Conservation (phyloP, 1,140 invertebrate species). For the Drosophila seguyi region DNA sequence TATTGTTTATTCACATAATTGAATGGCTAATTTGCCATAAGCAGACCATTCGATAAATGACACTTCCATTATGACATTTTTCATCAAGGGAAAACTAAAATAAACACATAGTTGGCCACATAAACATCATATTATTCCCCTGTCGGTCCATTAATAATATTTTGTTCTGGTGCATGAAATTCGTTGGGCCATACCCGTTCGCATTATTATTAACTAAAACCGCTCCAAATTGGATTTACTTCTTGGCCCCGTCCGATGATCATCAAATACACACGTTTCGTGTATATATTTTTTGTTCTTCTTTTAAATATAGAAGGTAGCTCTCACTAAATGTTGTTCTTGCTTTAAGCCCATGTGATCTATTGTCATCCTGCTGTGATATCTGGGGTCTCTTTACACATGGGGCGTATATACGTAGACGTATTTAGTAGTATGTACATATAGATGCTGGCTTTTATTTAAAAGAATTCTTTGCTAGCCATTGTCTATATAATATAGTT, state of each 20-base stretch:
- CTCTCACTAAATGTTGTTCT: constrained; percentile 38
- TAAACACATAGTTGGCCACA: constrained; percentile 13
- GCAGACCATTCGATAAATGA: constrained; percentile 24
- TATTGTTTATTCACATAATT: constrained; percentile 26
- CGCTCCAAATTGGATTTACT: constrained; percentile 63
- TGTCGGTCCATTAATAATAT: constrained; percentile 73
- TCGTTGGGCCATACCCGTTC: constrained; percentile 27
- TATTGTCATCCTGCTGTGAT: constrained; percentile 46
- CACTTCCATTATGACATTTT: constrained; percentile 17
- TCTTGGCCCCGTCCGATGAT: constrained; percentile 30
- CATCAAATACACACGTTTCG: constrained; percentile 11
- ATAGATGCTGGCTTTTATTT: constrained; percentile 23
- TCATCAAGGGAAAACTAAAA: neutral
- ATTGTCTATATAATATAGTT: constrained; percentile 50
- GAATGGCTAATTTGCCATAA: constrained; percentile 35
- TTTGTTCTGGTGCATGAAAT: constrained; percentile 72
- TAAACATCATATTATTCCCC: constrained; percentile 58
- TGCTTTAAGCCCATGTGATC: constrained; percentile 47
- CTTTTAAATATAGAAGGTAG: constrained; percentile 47
- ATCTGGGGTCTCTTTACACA: constrained; percentile 45
- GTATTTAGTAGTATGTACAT: neutral
- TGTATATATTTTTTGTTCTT: constrained; percentile 35
- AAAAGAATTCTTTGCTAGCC: constrained; percentile 26
- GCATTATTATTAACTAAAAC: constrained; percentile 46
- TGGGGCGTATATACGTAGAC: constrained; percentile 13